Conservation (phyloP, 2,888 invertebrate species). For the Tanytarsus gracilentus region DNA sequence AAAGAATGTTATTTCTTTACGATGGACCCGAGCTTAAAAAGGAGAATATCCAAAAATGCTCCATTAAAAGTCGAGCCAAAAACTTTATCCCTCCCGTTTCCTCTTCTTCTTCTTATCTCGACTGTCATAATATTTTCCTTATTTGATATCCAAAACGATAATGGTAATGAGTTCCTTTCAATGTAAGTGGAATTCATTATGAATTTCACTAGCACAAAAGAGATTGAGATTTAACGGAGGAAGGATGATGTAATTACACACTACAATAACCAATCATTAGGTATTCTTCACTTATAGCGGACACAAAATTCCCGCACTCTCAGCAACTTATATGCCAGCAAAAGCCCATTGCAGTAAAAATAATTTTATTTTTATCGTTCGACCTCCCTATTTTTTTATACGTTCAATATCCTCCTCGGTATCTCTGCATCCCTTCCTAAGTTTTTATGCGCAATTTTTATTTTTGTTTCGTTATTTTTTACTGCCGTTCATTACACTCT, state of each 20-base stretch:
- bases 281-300: too few relatives aligned
- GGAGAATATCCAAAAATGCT: neutral
- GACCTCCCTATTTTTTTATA: neutral
- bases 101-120: neutral
- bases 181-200: too few relatives aligned
- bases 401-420: neutral
- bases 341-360: constrained; percentile 7
- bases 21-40: neutral
- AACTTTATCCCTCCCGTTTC: neutral
- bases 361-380: constrained; percentile 14
- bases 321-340: neutral
- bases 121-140: too few relatives aligned
- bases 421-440: neutral
- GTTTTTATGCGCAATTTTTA: constrained; percentile 5
- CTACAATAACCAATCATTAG: too few relatives aligned
- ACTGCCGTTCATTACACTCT: neutral
- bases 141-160: too few relatives aligned
- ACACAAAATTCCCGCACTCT: too few relatives aligned
- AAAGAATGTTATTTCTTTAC: constrained; percentile 10
- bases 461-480: neutral
- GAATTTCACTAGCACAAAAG: too few relatives aligned
- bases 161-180: too few relatives aligned
- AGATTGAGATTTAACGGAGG: too few relatives aligned
- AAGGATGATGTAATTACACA: too few relatives aligned
- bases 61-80: constrained; percentile 21